Percentiles rank a stretch among this genome's conserved stretches.
These are phyloP conservation scores for Autographa gamma DNA, from an alignment of 2,888 invertebrate species.

Conservation along the genomic window DNA sequence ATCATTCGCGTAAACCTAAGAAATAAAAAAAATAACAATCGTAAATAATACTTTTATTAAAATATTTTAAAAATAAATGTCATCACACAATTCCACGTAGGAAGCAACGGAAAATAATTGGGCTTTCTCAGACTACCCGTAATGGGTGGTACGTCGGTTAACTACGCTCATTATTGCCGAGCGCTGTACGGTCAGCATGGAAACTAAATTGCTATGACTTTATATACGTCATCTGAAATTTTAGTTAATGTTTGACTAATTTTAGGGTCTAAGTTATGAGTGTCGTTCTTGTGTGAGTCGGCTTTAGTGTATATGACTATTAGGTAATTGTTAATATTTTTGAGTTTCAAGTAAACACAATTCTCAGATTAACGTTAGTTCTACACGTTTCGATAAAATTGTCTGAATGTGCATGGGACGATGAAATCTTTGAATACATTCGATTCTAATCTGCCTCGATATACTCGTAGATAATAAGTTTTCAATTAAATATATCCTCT, in stretches of 20 bases:
- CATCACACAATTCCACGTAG: constrained; percentile 28
- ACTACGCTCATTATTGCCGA: constrained; percentile 60
- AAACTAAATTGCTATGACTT: constrained; percentile 48
- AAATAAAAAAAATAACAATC: neutral
- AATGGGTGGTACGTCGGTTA: constrained; percentile 57
- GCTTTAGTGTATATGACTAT: no score
- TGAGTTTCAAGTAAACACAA: no score
- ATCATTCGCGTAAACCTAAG: no score
- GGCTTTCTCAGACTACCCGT: constrained; percentile 61
- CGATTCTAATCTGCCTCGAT: no score
- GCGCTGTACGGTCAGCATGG: constrained; percentile 46
- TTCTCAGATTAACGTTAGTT: no score
- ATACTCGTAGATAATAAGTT: no score
- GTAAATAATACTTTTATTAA: constrained; percentile 11
- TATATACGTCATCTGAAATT: constrained; percentile 20
- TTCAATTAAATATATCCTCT: no score
- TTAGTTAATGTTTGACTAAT: neutral
- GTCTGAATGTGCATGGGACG: no score
- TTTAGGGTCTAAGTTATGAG: constrained; percentile 14
- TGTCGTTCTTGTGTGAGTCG: neutral
- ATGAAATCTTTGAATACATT: no score
- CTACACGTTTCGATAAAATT: no score
- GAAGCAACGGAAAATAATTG: constrained; percentile 58
- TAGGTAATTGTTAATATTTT: no score
- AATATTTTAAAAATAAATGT: constrained; percentile 8